Conservation (phyloP, 2,113 vertebrate genomes). For the Ursus arctos region DNA sequence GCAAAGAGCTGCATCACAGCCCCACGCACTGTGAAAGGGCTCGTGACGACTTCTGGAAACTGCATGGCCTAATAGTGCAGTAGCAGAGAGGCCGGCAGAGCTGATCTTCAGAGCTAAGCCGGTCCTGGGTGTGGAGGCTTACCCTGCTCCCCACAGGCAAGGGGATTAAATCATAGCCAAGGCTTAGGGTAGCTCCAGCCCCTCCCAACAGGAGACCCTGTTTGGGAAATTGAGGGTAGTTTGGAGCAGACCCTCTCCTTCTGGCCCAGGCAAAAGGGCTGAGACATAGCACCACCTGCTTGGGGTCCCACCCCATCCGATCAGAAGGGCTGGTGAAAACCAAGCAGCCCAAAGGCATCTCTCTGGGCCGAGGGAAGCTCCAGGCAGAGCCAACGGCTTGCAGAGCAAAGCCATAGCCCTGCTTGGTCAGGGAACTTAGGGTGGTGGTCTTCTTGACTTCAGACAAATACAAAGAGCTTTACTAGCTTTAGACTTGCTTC, state of each 20-base stretch:
- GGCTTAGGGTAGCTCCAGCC: neutral
- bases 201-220: neutral
- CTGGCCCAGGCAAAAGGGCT: neutral
- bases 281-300: neutral
- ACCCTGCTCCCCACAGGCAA: neutral
- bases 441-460: neutral
- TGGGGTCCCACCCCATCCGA: neutral
- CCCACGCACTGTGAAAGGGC: neutral
- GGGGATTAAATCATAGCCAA: neutral
- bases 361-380: neutral
- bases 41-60: neutral
- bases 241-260: neutral
- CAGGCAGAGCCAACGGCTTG: neutral
- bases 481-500: neutral
- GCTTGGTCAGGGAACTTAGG: neutral
- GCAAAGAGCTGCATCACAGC: neutral
- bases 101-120: neutral
- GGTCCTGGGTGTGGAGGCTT: neutral
- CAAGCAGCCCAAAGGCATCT: neutral
- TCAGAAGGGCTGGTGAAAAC: neutral
- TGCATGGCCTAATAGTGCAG: neutral
- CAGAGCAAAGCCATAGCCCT: neutral
- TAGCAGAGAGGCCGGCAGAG: neutral
- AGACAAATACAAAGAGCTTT: neutral
- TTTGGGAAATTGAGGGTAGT: neutral